Base-by-base conservation (phyloP, 2,888 invertebrate species). In the Liopterus haemorrhoidalis region DNA sequence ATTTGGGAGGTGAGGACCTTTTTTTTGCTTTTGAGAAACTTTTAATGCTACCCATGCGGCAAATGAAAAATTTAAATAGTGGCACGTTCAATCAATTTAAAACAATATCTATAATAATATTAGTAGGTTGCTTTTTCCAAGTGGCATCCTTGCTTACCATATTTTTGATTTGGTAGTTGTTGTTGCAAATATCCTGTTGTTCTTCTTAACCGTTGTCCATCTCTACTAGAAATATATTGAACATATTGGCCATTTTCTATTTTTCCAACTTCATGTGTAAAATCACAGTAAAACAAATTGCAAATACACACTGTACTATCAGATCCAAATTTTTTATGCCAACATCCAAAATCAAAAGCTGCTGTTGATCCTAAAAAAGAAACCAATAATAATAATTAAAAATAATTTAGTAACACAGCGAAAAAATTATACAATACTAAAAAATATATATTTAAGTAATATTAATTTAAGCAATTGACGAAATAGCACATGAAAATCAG, bases 281-380 rank as follows among this genome's bases (percentile, higher is more conserved):
- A 77, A 60, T 87, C 86, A 57, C 88, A 88, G 59, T 82, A 79
- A 0, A 72, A 73, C 0, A 75, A 67, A 55, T 82, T 77, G 57
- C 88, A 88, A 3, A 85, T 83, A 59, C 88, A 88, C 0, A 85
- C 81, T 19, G 57, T 53, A 14, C 57, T 59, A 3, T 50, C 55
- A 14, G 48, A 36, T 2, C 57, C 60, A 43, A 61, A 65, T 21
- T 54, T 48, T 22, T 56, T 59, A 14, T 52, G 53, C 1, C 59
- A 28, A 49, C 67, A 68, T 12, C 46, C 37, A 18, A 2, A n/a
- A 16, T 9, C 16, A 12, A 35, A 3, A 5, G n/a, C 14, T n/a
- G n/a, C n/a, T n/a, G n/a, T n/a, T n/a, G n/a, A n/a, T n/a, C n/a
- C n/a, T n/a, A n/a, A n/a, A n/a, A n/a, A n/a, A n/a, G n/a, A n/a